These are phyloP conservation scores for Adelges cooleyi DNA, from an alignment of 1,140 invertebrate species.

Conservation along the genomic window DNA sequence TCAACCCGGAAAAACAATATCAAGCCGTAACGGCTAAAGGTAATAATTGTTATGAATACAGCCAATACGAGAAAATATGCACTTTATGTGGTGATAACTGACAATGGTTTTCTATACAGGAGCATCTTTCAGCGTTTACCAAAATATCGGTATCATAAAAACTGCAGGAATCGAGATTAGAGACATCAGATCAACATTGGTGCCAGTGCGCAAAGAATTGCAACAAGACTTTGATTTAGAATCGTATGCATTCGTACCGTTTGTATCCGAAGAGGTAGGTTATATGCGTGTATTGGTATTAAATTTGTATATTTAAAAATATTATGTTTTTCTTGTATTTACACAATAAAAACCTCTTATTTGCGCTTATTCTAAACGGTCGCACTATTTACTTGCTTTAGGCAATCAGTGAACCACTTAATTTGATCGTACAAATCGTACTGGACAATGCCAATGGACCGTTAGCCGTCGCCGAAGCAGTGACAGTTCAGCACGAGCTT, in stretches of 20 bases:
- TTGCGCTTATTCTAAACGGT: too few relatives aligned
- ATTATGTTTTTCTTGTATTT: too few relatives aligned
- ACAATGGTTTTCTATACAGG: neutral
- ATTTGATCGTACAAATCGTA: slow-evolving; percentile 10
- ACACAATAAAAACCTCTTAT: too few relatives aligned
- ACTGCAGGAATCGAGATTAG: slow-evolving; percentile 10
- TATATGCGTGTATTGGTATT: neutral
- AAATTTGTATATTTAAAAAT: neutral
- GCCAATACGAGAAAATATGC: neutral
- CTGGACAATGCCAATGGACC: neutral
- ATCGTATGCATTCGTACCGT: slow-evolving; percentile 8
- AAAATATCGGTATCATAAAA: slow-evolving; percentile 1
- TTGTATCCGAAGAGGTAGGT: neutral
- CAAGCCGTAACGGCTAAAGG: neutral
- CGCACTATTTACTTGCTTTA: neutral
- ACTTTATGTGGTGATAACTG: neutral
- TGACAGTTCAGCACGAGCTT: neutral
- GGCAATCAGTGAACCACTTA: neutral
- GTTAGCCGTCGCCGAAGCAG: neutral
- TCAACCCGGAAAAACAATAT: slow-evolving; percentile 9
- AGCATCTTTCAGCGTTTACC: neutral
- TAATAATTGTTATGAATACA: neutral
- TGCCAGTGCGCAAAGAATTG: slow-evolving; percentile 20
- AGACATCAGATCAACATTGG: slow-evolving; percentile 12
- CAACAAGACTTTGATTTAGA: slow-evolving; percentile 4